Evolutionary conservation across 2,113 vertebrate genomes (phyloP).

Genomic region (Aptenodytes patagonicus): DNA sequence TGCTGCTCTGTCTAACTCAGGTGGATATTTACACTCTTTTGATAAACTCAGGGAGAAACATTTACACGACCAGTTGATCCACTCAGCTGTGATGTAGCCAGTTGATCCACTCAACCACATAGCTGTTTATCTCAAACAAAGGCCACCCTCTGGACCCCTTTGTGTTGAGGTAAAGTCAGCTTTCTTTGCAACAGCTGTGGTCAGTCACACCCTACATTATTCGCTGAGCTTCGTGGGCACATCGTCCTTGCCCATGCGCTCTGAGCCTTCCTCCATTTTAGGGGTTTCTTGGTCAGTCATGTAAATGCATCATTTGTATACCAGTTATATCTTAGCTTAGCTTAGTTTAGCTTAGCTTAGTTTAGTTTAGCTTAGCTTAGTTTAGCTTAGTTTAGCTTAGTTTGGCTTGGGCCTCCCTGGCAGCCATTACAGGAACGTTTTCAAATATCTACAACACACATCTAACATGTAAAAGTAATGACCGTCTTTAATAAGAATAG

Average conservation of each 20-base stretch:
- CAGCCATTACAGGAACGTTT: neutral
- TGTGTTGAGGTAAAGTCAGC: neutral
- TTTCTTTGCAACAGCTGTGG: neutral
- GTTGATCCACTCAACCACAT: neutral
- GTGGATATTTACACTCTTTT: neutral
- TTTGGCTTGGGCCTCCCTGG: neutral
- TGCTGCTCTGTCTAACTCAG: neutral
- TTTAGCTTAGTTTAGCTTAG: neutral
- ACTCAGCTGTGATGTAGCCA: neutral
- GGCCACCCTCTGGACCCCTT: neutral
- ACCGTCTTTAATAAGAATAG: neutral
- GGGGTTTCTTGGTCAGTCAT: neutral
- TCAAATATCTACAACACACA: neutral
- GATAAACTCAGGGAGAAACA: neutral
- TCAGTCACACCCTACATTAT: too few relatives aligned
- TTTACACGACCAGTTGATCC: neutral
- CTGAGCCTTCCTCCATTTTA: neutral
- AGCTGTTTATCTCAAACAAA: neutral
- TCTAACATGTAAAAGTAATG: neutral
- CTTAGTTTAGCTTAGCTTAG: neutral
- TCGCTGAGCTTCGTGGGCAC: neutral
- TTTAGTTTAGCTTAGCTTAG: neutral
- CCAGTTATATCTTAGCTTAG: neutral
- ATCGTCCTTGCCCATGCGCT: neutral
- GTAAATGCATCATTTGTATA: neutral